These are phyloP conservation scores for Tonatia bakeri DNA, from an alignment of 2,113 vertebrate species.

Conservation along the genomic window DNA sequence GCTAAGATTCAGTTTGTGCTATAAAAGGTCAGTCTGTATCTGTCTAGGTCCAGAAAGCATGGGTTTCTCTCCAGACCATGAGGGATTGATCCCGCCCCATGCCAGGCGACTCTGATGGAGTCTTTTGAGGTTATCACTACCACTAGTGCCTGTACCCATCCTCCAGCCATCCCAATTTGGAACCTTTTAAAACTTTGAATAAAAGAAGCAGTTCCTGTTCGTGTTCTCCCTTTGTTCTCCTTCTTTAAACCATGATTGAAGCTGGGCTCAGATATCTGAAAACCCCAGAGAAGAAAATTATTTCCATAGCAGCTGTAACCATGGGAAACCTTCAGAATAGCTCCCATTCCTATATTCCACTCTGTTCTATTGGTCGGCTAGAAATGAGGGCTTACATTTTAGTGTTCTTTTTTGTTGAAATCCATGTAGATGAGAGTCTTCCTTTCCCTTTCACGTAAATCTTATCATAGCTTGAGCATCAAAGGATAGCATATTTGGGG, in stretches of 20 bases:
- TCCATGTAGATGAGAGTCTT: background rate
- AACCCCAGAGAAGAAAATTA: conserved; percentile 75
- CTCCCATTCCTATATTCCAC: conserved; percentile 50
- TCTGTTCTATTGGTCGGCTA: conserved; percentile 61
- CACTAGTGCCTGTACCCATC: background rate
- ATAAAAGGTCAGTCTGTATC: conserved; percentile 9
- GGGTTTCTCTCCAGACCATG: background rate
- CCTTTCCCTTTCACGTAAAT: background rate
- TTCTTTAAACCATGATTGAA: conserved; percentile 62
- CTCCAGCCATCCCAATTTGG: background rate
- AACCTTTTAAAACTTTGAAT: conserved; percentile 63
- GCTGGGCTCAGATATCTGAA: conserved; percentile 71
- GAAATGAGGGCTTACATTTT: background rate
- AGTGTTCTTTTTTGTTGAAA: background rate
- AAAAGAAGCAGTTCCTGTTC: conserved; percentile 47
- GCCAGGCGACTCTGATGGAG: background rate
- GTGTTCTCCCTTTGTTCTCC: conserved; percentile 58
- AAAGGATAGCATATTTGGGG: background rate
- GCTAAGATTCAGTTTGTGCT: background rate
- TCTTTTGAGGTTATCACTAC: background rate
- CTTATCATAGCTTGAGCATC: background rate
- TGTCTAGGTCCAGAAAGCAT: background rate
- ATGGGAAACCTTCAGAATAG: conserved; percentile 80
- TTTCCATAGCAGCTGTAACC: conserved; percentile 86
- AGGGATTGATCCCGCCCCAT: background rate